These are phyloP conservation scores for Cantharis rustica DNA, from an alignment of 2,888 invertebrate species.

Conservation along the genomic window DNA sequence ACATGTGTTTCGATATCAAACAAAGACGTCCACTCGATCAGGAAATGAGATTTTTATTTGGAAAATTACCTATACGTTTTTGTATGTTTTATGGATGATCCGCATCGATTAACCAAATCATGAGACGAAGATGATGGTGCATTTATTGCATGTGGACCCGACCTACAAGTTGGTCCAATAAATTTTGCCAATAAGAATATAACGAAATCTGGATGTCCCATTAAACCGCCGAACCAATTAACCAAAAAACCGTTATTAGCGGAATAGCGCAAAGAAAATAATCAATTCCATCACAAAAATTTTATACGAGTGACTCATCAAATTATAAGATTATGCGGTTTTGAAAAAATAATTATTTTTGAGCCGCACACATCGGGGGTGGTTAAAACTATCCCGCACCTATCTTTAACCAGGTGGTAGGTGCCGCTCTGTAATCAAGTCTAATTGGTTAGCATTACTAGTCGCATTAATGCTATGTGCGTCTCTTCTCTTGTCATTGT, in stretches of 20 bases:
- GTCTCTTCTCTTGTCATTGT: slow-evolving; percentile 31
- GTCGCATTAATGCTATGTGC: slow-evolving; percentile 30
- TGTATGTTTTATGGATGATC: slow-evolving; percentile 23
- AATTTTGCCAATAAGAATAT: background rate
- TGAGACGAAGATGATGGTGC: slow-evolving; percentile 24
- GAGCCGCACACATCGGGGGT: slow-evolving; percentile 18
- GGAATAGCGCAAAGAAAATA: slow-evolving; percentile 13
- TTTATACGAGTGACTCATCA: slow-evolving; percentile 27
- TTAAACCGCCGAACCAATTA: background rate
- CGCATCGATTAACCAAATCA: slow-evolving; percentile 12
- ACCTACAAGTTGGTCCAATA: background rate
- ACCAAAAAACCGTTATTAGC: slow-evolving; percentile 10
- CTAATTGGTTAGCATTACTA: slow-evolving; percentile 38
- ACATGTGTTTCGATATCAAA: slow-evolving; percentile 31
- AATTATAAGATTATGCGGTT: slow-evolving; percentile 10
- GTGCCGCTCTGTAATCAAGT: slow-evolving; percentile 38
- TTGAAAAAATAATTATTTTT: slow-evolving; percentile 9
- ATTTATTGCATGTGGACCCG: background rate
- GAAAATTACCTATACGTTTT: slow-evolving; percentile 26
- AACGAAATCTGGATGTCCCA: background rate
- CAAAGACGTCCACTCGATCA: slow-evolving; percentile 20
- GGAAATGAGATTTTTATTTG: slow-evolving; percentile 33
- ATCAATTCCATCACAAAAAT: slow-evolving; percentile 25
- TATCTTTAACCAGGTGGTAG: slow-evolving; percentile 34
- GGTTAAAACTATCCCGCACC: slow-evolving; percentile 23